These are phyloP conservation scores for Sarotherodon lohbergeri DNA, from an alignment of 2,113 vertebrate species.

Conservation along the genomic window DNA sequence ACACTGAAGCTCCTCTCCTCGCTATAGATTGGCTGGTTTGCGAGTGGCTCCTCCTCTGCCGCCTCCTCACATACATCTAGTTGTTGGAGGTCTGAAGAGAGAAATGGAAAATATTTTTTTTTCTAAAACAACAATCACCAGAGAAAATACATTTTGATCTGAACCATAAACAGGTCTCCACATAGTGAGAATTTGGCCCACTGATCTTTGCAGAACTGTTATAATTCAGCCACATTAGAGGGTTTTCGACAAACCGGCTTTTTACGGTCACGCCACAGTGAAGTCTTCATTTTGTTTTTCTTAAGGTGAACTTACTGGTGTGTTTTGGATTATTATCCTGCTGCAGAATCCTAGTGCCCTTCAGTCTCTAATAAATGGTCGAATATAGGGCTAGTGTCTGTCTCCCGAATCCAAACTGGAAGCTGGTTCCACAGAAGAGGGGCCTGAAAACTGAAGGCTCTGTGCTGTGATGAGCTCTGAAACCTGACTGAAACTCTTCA, in stretches of 20 bases:
- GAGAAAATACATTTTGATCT: background rate
- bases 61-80: accelerated
- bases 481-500: too few relatives aligned
- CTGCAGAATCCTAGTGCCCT: background rate
- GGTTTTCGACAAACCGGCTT: background rate
- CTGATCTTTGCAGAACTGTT: background rate
- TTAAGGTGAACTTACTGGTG: background rate
- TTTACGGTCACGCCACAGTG: background rate
- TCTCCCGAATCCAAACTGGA: too few relatives aligned
- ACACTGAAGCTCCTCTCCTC: background rate
- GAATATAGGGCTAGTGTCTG: background rate
- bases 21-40: accelerated
- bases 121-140: background rate
- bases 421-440: too few relatives aligned
- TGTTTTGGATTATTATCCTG: background rate
- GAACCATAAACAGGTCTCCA: background rate
- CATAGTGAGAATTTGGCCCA: background rate
- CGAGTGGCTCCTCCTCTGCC: background rate
- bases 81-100: background rate
- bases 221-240: background rate
- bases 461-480: too few relatives aligned
- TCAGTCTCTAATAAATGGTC: background rate
- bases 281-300: background rate
- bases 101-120: accelerated
- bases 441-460: too few relatives aligned